Conservation (phyloP, 2,113 vertebrate species). For the Phylloscopus whistleri region DNA sequence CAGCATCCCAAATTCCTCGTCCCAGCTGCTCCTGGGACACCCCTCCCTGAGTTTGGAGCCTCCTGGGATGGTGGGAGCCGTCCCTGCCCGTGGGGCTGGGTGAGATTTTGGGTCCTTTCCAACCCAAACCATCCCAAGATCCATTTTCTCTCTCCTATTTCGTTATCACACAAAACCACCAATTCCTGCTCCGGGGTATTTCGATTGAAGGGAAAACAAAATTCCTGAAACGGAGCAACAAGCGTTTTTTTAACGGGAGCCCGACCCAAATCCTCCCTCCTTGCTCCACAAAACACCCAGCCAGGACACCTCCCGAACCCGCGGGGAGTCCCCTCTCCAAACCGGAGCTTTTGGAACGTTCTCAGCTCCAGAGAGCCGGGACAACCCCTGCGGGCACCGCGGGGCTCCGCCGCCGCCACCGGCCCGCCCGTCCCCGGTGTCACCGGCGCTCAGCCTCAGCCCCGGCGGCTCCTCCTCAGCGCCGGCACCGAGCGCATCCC, state of each 20-base stretch:
- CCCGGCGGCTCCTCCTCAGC: slow-evolving; percentile 58
- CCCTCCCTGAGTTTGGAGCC: too few species aligned
- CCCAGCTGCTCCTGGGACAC: too few species aligned
- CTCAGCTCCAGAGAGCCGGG: slow-evolving; percentile 17
- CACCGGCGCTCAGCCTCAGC: slow-evolving; percentile 61
- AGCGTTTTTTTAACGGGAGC: rapidly evolving
- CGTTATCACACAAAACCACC: rapidly evolving
- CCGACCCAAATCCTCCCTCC: rapidly evolving
- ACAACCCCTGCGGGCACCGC: slow-evolving; percentile 59
- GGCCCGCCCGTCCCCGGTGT: slow-evolving; percentile 58
- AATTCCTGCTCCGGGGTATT: neutral
- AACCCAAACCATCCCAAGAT: too few species aligned
- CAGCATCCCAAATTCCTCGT: too few species aligned
- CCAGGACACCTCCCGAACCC: neutral
- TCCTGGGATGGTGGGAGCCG: too few species aligned
- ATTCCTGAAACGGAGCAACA: rapidly evolving
- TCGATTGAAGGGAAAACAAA: rapidly evolving
- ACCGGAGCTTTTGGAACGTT: too few species aligned
- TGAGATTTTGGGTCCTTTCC: too few species aligned
- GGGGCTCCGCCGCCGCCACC: slow-evolving; percentile 49
- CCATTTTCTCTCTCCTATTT: too few species aligned
- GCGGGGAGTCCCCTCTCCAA: too few species aligned
- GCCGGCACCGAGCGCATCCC: slow-evolving; percentile 11
- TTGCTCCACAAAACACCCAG: rapidly evolving
- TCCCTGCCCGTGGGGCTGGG: too few species aligned